Evolutionary conservation across 2,797 vertebrate species (phyloP), one percentile per base, ranked within the genome.

Genomic region (Martes flavigula): DNA sequence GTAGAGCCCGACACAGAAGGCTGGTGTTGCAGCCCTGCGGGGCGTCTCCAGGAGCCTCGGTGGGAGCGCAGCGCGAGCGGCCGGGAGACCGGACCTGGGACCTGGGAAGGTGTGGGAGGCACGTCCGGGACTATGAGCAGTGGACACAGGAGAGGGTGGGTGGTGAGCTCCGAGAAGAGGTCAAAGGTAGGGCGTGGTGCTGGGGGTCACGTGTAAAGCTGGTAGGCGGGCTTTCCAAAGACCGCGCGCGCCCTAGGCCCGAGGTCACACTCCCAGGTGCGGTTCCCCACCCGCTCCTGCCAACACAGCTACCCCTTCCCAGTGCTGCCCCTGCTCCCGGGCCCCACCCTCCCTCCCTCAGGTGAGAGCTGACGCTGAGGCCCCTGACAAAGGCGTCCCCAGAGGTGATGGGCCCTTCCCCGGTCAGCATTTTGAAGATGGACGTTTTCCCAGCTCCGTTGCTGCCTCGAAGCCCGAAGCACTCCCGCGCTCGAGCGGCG

Each of bases 391-490:
- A 98, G 87, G 97, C 98, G 0, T 98, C 96, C 13, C 98, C 98
- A 35, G 93, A 96, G 0, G 98, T 98, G 96, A 98, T 82, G 23
- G 97, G 91, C 0, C 97, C 97, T 93, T 98, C 98, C 21, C 98
- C 98, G 0, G 98, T 98, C 96, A 99, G 91, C 97, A 99, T 98
- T 93, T 97, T 98, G 97, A 98, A 99, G 78, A 98, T 97, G 6
- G 98, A 97, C 0, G 98, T 98, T 92, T 99, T 98, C 81, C 98
- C 98, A 0, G 98, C 98, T 0, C 98, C 98, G 0, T 94, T 98
- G 92, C 98, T 90, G 13, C 98, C 98, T 81, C 98, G 98, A 60
- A 99, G 98, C 21, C 98, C 98, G 17, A 98, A 99, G 85, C 98
- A 98, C 95, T 98, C 96, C 54, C 51, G 56, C 15, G 60, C 77